Percentiles rank a stretch among this genome's conserved stretches.
phyloP scores from a whole-genome alignment of 2,888 invertebrate genomes.

The Dryococelus australis region DNA sequence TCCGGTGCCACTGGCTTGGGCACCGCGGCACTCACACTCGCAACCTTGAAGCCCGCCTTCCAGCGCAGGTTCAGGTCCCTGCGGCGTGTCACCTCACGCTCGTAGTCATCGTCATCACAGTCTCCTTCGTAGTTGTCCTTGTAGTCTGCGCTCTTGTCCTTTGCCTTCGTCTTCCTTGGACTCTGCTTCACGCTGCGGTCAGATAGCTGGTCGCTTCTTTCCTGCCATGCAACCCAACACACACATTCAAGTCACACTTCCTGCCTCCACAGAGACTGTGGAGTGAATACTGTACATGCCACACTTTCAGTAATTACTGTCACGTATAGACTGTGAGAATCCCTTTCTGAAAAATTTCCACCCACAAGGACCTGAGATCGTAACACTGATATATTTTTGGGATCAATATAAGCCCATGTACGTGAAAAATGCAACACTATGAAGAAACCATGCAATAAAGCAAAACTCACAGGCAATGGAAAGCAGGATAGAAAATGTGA shows the following conservation, averaged over 20 bases:
- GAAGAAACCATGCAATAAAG: no score
- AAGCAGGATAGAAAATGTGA: no score
- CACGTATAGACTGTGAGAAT: no score
- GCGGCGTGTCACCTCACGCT: slow-evolving; percentile 45
- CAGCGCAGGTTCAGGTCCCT: slow-evolving; percentile 37
- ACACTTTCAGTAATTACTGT: no score
- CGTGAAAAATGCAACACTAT: no score
- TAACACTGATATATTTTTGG: no score
- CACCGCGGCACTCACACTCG: slow-evolving; percentile 36
- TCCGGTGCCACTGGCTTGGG: not conserved
- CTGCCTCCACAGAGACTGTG: no score
- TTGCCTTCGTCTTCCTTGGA: slow-evolving; percentile 38
- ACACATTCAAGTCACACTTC: not conserved
- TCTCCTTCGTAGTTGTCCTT: slow-evolving; percentile 61
- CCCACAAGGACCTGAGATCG: no score
- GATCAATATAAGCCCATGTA: no score
- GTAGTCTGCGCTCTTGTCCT: slow-evolving; percentile 53
- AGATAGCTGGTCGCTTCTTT: slow-evolving; percentile 22
- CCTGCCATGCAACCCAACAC: not conserved
- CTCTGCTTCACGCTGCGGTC: slow-evolving; percentile 33
- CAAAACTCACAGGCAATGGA: no score
- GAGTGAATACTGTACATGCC: no score
- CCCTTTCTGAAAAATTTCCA: no score
- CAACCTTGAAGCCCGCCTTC: slow-evolving; percentile 52
- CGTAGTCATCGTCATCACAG: slow-evolving; percentile 59